A percentile compares a stretch with the other conserved stretches of the same genome.
These are phyloP conservation scores for Entomyzon cyanotis DNA, from an alignment of 2,113 vertebrate genomes.

Conservation along the genomic window DNA sequence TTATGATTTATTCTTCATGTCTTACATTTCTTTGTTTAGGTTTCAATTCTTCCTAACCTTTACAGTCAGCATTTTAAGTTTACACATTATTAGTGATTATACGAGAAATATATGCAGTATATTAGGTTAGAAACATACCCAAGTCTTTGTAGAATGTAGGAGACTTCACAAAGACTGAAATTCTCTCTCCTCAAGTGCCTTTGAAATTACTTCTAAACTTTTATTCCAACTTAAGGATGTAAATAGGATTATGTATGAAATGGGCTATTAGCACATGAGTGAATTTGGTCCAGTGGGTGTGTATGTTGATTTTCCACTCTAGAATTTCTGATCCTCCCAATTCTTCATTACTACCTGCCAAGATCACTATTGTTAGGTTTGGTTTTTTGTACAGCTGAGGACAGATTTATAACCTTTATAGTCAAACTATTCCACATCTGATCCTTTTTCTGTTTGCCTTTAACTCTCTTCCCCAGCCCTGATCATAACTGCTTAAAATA, in stretches of 20 bases:
- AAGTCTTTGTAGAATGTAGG: background rate
- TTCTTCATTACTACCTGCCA: background rate
- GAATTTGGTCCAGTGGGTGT: conserved; percentile 3
- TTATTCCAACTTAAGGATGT: background rate
- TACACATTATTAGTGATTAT: background rate
- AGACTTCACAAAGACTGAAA: background rate
- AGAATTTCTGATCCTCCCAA: conserved; percentile 8
- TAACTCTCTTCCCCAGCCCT: background rate
- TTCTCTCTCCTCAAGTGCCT: background rate
- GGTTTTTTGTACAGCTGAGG: background rate
- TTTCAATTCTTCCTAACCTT: background rate
- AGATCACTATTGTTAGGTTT: background rate
- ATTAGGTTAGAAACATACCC: background rate
- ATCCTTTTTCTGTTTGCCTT: background rate
- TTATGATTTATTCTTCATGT: background rate
- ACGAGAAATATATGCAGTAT: background rate
- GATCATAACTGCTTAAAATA: background rate
- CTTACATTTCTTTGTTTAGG: background rate
- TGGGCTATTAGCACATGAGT: background rate
- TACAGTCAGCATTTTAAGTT: background rate
- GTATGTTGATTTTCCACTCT: conserved; percentile 24
- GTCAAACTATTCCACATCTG: background rate
- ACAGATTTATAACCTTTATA: background rate
- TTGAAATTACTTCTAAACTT: background rate
- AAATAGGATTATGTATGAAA: background rate